phyloP scores from a whole-genome alignment of 1,140 invertebrate genomes.

The Halesus radiatus region DNA sequence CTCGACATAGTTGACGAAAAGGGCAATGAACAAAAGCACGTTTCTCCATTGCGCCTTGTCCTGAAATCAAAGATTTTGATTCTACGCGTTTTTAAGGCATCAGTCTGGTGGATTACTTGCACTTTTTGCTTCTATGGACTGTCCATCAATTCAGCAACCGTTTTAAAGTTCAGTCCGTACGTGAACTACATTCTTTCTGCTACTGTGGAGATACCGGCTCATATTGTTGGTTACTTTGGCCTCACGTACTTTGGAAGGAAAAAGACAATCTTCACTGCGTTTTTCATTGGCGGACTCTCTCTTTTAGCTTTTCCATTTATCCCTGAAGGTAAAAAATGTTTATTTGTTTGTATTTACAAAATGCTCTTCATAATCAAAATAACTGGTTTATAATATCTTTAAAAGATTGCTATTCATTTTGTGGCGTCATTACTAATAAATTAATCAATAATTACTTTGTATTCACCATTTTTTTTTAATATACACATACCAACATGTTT shows the following conservation, averaged over 20 bases:
- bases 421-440: too few relatives aligned
- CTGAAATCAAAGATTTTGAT: too few relatives aligned
- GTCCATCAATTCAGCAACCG: conserved; percentile 65
- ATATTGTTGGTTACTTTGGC: conserved; percentile 32
- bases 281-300: conserved; percentile 72
- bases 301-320: conserved; percentile 46
- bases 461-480: too few relatives aligned
- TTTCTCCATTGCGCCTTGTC: too few relatives aligned
- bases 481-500: too few relatives aligned
- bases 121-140: conserved; percentile 74
- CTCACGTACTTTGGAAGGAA: conserved; percentile 72
- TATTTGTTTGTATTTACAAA: too few relatives aligned
- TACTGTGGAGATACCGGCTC: conserved; percentile 26
- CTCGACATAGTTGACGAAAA: too few relatives aligned
- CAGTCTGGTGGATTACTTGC: conserved; percentile 81
- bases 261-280: conserved; percentile 71
- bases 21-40: conserved; percentile 18
- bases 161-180: neutral
- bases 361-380: too few relatives aligned
- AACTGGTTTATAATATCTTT: too few relatives aligned
- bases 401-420: too few relatives aligned
- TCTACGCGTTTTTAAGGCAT: too few relatives aligned
- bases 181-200: conserved; percentile 6
- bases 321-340: conserved; percentile 29
- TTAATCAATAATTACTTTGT: too few relatives aligned